phyloP scores from a whole-genome alignment of 2,888 invertebrate species.

The Scrobipalpa atriplicella region DNA sequence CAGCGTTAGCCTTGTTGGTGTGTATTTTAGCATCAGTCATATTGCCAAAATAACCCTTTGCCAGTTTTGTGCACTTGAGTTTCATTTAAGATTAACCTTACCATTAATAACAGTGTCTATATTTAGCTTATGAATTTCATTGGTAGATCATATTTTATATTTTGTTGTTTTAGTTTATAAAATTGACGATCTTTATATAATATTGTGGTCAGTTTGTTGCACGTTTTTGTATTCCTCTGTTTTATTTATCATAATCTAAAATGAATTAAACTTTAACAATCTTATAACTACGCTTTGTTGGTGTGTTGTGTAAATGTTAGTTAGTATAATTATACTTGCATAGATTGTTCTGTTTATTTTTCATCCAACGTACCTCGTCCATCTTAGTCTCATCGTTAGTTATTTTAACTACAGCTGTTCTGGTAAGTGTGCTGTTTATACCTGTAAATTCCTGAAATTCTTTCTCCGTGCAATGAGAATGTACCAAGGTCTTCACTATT shows the following conservation, averaged over 20 bases:
- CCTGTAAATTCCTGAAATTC: constrained; percentile 23
- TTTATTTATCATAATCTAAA: too few species aligned
- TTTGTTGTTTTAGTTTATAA: too few species aligned
- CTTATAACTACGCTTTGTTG: too few species aligned
- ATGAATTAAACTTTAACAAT: too few species aligned
- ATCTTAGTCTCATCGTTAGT: background rate
- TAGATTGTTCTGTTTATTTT: background rate
- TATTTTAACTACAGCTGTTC: background rate
- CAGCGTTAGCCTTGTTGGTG: constrained; percentile 53
- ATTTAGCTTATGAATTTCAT: constrained; percentile 2
- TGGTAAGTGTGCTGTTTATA: background rate
- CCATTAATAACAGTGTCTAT: constrained; percentile 8
- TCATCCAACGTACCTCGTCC: background rate
- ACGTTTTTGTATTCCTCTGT: too few species aligned
- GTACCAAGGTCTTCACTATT: constrained; percentile 27
- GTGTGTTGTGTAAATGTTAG: too few species aligned
- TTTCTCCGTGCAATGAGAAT: constrained; percentile 3
- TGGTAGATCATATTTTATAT: background rate
- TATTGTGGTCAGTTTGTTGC: too few species aligned
- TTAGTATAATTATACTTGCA: too few species aligned
- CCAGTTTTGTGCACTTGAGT: constrained; percentile 29
- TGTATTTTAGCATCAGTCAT: constrained; percentile 45
- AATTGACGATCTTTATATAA: too few species aligned
- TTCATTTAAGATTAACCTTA: constrained; percentile 36
- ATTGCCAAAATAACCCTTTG: constrained; percentile 44